phyloP scores from a whole-genome alignment of 2,113 vertebrate genomes.

The Gyps fulvus region DNA sequence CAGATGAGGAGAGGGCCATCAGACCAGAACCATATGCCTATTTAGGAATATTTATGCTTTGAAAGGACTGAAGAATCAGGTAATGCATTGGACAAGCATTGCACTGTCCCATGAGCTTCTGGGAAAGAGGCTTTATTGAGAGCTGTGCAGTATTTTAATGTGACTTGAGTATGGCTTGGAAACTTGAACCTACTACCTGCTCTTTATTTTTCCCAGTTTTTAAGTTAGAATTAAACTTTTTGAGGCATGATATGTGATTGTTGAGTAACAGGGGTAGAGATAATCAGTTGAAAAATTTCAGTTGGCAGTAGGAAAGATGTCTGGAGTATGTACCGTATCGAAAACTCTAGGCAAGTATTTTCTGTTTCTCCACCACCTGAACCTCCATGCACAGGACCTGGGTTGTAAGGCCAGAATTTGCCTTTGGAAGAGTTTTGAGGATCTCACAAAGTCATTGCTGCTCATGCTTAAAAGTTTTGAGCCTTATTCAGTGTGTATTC shows the following conservation, averaged over 20 bases:
- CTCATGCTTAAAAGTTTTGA: not conserved
- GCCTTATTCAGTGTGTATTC: not conserved
- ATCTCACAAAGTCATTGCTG: not conserved
- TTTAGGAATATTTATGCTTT: not conserved
- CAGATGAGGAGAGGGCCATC: not conserved
- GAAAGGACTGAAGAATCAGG: not conserved
- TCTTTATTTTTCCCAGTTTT: not conserved
- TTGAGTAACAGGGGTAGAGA: not conserved
- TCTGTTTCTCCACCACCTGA: not conserved
- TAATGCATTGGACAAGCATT: not conserved
- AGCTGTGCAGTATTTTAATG: not conserved
- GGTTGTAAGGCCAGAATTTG: not conserved
- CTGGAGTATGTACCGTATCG: not conserved
- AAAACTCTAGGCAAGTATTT: not conserved
- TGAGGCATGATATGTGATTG: not conserved
- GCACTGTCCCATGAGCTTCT: not conserved
- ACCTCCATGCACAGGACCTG: not conserved
- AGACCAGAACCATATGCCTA: rapidly evolving
- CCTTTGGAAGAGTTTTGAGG: not conserved
- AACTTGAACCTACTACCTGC: not conserved
- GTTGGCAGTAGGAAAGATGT: not conserved
- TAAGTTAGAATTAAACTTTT: not conserved
- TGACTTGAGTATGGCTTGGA: not conserved
- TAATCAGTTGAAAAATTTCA: not conserved
- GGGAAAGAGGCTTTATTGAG: not conserved